Evolutionary conservation across 2,888 invertebrate genomes (phyloP), one percentile per base, ranked within the genome.

Genomic region (Pelosia muscerda): DNA sequence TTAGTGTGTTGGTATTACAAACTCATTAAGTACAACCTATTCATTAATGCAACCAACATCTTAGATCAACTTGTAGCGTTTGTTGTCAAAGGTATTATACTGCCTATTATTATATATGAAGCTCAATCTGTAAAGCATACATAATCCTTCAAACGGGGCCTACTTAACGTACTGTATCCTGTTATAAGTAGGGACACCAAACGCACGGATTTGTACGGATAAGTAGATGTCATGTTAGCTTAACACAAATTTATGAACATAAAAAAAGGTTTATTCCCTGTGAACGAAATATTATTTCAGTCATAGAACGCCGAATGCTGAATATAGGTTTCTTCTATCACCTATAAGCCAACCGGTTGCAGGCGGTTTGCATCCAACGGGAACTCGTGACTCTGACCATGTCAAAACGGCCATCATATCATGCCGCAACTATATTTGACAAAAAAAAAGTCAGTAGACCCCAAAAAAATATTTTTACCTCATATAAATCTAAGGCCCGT

Each of bases 61-160:
- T 55, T 56, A 67, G 58, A 63, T 49, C 60, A 42, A 66, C 28
- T 63, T 22, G 25, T 62, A 66, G 65, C 76, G 73, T 75, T 71
- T 77, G 77, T 77, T 72, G 75, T 70, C 77, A 80, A 73, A 74
- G 69, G 72, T 68, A 77, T 74, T 72, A 74, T 11, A 62, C 23
- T 23, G 31, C 58, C 57, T 68, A 76, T 78, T 76, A 74, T 74
- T 78, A 77, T 71, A 69, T 69, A 71, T 74, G 72, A 69, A 72
- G 73, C 77, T 72, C 69, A 78, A 81, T 82, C 74, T 79, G 72
- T 62, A 71, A 74, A 74, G 78, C 71, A 66, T 64, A 70, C 66
- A 65, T 82, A 83, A 83, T 79, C 81, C 77, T 53, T 71, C 75
- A 76, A 79, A 78, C 78, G 76, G 62, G 56, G 72, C 69, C 75